Percentiles rank a stretch among this genome's conserved stretches.
phyloP scores from a whole-genome alignment of 2,113 vertebrate species.

The Phyllopteryx taeniolatus region DNA sequence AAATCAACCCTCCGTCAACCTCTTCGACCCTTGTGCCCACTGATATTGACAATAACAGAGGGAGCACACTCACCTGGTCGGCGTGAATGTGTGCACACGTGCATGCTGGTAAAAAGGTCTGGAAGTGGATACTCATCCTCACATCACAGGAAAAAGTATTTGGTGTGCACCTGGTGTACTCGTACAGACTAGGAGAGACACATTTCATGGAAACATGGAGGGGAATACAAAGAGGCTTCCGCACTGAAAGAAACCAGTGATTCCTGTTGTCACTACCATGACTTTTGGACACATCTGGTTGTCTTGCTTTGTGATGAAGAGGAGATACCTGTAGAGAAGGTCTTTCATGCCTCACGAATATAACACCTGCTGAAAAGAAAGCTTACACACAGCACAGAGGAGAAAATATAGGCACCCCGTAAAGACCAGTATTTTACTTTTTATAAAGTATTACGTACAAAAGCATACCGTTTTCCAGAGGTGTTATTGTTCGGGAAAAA shows the following conservation, averaged over 20 bases:
- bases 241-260: conserved; percentile 54
- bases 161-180: conserved; percentile 30
- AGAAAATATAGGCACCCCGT: conserved; percentile 39
- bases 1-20: conserved; percentile 53
- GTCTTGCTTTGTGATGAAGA: conserved; percentile 37
- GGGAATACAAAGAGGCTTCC: conserved; percentile 49
- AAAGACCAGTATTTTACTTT: conserved; percentile 42
- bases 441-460: conserved; percentile 13
- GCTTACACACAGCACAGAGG: conserved; percentile 36
- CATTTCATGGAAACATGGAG: conserved; percentile 47
- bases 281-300: conserved; percentile 61
- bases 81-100: conserved; percentile 36
- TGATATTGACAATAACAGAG: conserved; percentile 68
- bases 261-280: conserved; percentile 54
- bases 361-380: conserved; percentile 51
- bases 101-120: conserved; percentile 34
- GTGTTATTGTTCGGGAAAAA: neutral
- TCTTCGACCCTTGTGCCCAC: conserved; percentile 37
- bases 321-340: conserved; percentile 44
- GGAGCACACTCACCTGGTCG: conserved; percentile 46
- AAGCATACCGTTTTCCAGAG: neutral
- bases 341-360: conserved; percentile 65
- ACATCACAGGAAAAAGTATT: conserved; percentile 23
- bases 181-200: conserved; percentile 32
- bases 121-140: conserved; percentile 33